phyloP scores from a whole-genome alignment of 30 jellyfish, hydroid and myxozoan genomes.

The Aurelia aurita complex sp. Pacific region DNA sequence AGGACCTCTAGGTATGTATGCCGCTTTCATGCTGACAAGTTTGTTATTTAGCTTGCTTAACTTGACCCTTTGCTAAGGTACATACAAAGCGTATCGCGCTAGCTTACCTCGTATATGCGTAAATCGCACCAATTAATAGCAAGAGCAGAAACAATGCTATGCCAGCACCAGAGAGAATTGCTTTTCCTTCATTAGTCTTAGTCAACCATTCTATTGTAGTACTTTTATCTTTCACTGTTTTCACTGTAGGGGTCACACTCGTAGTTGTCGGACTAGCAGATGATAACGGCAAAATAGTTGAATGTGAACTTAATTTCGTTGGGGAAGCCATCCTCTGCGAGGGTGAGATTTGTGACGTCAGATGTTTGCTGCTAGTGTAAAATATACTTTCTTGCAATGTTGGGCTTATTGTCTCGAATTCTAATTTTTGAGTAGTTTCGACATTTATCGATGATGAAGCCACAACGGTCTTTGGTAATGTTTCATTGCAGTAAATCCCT shows the following conservation, averaged over 20 bases:
- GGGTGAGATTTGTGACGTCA: too few relatives aligned
- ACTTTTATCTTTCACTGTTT: neutral
- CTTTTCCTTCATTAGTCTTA: slow-evolving; percentile 32
- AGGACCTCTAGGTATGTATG: too few relatives aligned
- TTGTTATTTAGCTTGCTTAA: too few relatives aligned
- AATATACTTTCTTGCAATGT: too few relatives aligned
- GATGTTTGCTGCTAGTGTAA: too few relatives aligned
- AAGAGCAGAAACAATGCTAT: slow-evolving; percentile 13
- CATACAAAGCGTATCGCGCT: too few relatives aligned
- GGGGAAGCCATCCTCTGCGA: too few relatives aligned
- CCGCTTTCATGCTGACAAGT: too few relatives aligned
- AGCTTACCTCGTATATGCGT: slow-evolving; percentile 25
- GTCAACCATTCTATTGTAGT: slow-evolving; percentile 37
- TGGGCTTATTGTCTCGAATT: too few relatives aligned
- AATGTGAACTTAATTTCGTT: neutral
- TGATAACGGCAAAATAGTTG: neutral
- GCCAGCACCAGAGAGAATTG: slow-evolving; percentile 35
- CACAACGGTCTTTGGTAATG: neutral
- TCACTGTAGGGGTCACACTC: neutral
- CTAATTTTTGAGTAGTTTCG: neutral
- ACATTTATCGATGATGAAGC: neutral
- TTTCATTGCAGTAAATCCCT: slow-evolving; percentile 45
- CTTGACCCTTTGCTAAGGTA: too few relatives aligned
- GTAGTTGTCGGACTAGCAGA: neutral
- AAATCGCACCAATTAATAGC: slow-evolving; percentile 14